Evolutionary conservation across 1,140 invertebrate species (phyloP), one percentile per base, ranked within the genome.

Genomic region (Drosophila sp.): DNA sequence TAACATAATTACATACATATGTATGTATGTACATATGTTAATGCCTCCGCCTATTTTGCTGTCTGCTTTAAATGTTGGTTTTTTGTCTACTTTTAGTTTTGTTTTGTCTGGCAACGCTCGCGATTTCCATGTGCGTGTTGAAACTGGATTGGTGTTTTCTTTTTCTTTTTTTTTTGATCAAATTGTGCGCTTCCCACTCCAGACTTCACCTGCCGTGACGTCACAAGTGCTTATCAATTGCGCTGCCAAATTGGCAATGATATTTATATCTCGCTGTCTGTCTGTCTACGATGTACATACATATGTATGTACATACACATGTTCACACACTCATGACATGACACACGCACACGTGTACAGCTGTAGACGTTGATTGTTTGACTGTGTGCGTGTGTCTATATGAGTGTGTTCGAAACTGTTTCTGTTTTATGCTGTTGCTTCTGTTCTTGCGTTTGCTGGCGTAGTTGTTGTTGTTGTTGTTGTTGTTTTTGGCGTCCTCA

Each of bases 161-260:
- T n/a, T n/a, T n/a, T n/a, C n/a, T n/a, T n/a, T n/a, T n/a, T n/a
- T n/a, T 54, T 51, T 61, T 25, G 14, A 53, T 58, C 54, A 45
- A 3, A 16, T 48, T 45, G 25, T 36, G 57, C 27, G 16, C 25
- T 53, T 27, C 13, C 63, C n/a, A 41, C 43, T 34, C 16, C 57
- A 45, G 36, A 53, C 54, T 45, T 53, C 56, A 69, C 56, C 54
- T 73, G 71, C 34, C 45, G 41, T 72, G 69, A 72, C 69, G 69
- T 72, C 69, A 72, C 45, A 66, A 72, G n/a, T 57, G 53, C 62
- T 72, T 66, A 72, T 72, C 69, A 72, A 72, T 72, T 75, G 61
- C 61, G 67, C 36, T 59, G 48, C 41, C 50, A 43, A 76, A 72
- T 61, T 51, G 65, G 45, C 62, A 64, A 66, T 53, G 45, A 62